Evolutionary conservation across 2,797 vertebrate species (phyloP).

Genomic region (Poecilia velifera): DNA sequence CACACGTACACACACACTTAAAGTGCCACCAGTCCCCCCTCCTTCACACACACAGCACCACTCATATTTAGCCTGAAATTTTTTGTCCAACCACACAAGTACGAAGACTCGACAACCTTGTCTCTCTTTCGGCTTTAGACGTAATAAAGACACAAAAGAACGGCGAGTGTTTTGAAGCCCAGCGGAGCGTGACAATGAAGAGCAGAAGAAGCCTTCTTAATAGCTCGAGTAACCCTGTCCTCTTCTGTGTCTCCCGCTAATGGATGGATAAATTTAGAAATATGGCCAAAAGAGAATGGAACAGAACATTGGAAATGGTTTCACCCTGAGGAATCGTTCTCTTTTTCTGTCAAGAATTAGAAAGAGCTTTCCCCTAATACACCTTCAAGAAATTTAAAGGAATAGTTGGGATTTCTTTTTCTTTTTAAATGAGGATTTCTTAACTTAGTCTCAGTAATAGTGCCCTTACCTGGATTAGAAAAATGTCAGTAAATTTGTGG

Average conservation of each 20-base stretch:
- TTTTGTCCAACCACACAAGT: conserved; percentile 14
- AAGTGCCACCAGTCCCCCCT: conserved; percentile 1
- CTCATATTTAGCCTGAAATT: conserved; percentile 28
- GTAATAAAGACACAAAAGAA: conserved; percentile 69
- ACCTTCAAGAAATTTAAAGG: conserved; percentile 37
- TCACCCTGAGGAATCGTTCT: conserved; percentile 57
- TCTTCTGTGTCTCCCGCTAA: conserved; percentile 66
- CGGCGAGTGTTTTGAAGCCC: conserved; percentile 65
- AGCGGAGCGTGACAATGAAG: conserved; percentile 67
- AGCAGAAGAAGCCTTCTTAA: conserved; percentile 68
- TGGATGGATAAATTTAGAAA: conserved; percentile 78
- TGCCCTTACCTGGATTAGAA: background rate
- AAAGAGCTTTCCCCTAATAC: conserved; percentile 53
- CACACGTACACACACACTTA: background rate
- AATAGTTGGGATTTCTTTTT: background rate
- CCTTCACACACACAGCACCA: conserved; percentile 16
- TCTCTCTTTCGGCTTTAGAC: conserved; percentile 55
- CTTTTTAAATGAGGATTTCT: background rate
- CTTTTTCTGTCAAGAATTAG: conserved; percentile 35
- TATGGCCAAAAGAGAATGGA: conserved; percentile 57
- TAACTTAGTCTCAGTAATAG: background rate
- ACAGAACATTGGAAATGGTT: conserved; percentile 39
- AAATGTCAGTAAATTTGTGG: background rate
- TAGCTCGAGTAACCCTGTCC: conserved; percentile 64
- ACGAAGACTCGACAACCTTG: conserved; percentile 39